Conservation (phyloP, 2,113 vertebrate genomes). For the Labeo rohita region DNA sequence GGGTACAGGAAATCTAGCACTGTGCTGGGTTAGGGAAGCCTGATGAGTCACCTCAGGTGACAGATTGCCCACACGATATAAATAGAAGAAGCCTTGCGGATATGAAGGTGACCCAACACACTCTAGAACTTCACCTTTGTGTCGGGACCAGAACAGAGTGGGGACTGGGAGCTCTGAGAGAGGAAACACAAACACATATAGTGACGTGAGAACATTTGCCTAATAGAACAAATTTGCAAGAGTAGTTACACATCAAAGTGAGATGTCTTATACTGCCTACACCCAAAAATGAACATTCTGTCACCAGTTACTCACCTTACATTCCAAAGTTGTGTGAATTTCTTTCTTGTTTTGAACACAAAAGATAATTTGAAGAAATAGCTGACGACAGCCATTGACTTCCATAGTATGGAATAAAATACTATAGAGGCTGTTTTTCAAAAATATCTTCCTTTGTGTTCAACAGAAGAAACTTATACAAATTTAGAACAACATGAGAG, state of each 20-base stretch:
- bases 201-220: neutral
- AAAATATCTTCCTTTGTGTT: too few species aligned
- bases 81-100: constrained; percentile 69
- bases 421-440: too few species aligned
- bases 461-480: too few species aligned
- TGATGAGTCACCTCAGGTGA: constrained; percentile 36
- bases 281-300: neutral
- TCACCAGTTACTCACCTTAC: too few species aligned
- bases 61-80: constrained; percentile 61
- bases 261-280: neutral
- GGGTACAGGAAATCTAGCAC: constrained; percentile 64
- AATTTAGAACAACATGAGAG: too few species aligned
- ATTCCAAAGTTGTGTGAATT: too few species aligned
- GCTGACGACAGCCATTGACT: too few species aligned
- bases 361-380: too few species aligned
- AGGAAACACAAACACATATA: neutral
- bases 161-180: constrained; percentile 66
- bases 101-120: constrained; percentile 72
- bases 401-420: too few species aligned
- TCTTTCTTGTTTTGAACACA: too few species aligned
- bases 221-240: neutral
- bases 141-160: constrained; percentile 63
- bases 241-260: neutral
- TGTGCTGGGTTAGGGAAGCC: constrained; percentile 48
- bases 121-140: constrained; percentile 61